Evolutionary conservation across 53 echinoderm and acorn worm species (phyloP).

Genomic region (Patiria pectinifera): DNA sequence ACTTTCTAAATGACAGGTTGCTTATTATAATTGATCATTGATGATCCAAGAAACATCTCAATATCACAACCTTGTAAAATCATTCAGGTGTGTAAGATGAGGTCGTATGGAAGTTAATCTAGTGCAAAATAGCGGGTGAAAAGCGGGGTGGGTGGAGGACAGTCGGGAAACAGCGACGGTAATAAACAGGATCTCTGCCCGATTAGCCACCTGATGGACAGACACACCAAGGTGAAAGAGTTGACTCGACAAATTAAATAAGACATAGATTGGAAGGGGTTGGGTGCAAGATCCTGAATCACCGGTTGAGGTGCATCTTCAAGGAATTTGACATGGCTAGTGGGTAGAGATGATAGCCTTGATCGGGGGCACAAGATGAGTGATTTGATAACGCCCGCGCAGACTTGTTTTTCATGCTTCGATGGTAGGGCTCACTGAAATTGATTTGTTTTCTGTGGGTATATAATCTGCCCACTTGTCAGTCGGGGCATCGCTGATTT

Average conservation of each 20-base stretch:
- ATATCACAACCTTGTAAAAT: too few species aligned
- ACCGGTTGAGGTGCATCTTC: not conserved
- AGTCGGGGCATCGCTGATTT: too few species aligned
- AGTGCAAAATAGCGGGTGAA: not conserved
- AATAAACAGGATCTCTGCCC: not conserved
- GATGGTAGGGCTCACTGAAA: not conserved
- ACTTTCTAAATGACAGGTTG: too few species aligned
- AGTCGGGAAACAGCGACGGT: not conserved
- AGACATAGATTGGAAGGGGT: not conserved
- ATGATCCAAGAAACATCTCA: too few species aligned
- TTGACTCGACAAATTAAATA: conserved; percentile 3
- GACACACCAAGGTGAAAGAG: not conserved
- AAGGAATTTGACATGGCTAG: not conserved
- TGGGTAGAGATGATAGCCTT: not conserved
- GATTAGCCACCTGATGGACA: not conserved
- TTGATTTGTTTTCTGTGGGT: not conserved
- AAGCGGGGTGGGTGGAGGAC: not conserved
- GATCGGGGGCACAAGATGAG: not conserved
- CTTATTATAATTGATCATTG: too few species aligned
- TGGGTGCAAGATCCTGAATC: not conserved
- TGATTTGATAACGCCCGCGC: not conserved
- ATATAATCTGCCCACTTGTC: too few species aligned
- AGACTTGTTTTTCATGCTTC: conserved; percentile 3
- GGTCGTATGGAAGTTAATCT: not conserved
- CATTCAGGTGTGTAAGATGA: too few species aligned